Percentiles rank a stretch among this genome's conserved stretches.
Evolutionary conservation across 2,797 vertebrate genomes (phyloP).

Genomic region (Periophthalmus magnuspinnatus): DNA sequence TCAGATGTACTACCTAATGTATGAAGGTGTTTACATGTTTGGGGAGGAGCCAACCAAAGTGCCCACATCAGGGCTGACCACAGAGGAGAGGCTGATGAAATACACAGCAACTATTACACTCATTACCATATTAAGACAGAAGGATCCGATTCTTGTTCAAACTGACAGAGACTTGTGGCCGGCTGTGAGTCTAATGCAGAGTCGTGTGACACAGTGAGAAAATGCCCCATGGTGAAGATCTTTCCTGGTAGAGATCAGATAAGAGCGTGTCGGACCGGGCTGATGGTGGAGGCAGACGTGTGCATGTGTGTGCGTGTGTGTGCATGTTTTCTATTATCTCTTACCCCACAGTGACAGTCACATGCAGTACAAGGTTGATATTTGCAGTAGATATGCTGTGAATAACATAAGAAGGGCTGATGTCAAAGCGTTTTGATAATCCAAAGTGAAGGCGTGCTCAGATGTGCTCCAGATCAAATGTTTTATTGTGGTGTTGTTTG

Average conservation of each 20-base stretch:
- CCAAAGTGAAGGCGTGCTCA: not conserved
- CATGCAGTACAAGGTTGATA: not conserved
- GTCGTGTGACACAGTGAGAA: conserved; percentile 56
- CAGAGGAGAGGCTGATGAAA: conserved; percentile 71
- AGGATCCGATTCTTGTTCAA: conserved; percentile 38
- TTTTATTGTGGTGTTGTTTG: not conserved
- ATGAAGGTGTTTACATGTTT: conserved; percentile 7
- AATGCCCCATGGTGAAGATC: conserved; percentile 60
- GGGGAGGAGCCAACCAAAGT: conserved; percentile 35
- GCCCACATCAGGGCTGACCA: conserved; percentile 49
- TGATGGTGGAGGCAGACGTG: conserved; percentile 59
- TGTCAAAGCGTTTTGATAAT: not conserved
- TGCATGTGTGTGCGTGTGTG: conserved; percentile 35
- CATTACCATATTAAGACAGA: conserved; percentile 51
- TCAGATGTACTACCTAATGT: not conserved
- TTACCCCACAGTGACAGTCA: not conserved
- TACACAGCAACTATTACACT: conserved; percentile 48
- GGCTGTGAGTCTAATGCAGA: conserved; percentile 30
- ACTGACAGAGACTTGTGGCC: conserved; percentile 46
- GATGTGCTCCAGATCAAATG: not conserved
- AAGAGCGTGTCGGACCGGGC: conserved; percentile 53
- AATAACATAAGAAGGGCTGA: not conserved
- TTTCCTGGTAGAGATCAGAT: conserved; percentile 71
- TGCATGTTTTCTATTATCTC: not conserved
- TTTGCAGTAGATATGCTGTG: not conserved